Percentiles rank a stretch among this genome's conserved stretches.
These are phyloP conservation scores for Apis dorsata DNA, from an alignment of 1,140 invertebrate species.

Conservation along the genomic window DNA sequence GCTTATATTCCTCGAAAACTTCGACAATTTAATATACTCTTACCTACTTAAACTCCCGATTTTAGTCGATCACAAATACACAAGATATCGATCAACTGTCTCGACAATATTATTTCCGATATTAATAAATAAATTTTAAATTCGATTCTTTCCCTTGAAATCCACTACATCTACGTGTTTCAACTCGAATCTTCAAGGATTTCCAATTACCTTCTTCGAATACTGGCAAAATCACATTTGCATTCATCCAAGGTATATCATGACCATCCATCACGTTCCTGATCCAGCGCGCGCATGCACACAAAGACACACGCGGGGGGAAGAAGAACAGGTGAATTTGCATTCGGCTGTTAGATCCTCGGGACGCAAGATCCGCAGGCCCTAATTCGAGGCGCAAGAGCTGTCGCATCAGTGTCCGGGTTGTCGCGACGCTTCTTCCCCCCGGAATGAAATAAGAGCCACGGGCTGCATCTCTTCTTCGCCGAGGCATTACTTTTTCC, in stretches of 20 bases:
- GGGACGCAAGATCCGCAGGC: not conserved
- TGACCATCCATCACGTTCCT: not conserved
- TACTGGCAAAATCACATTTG: not conserved
- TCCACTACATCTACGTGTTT: not conserved
- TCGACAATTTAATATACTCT: too few relatives aligned
- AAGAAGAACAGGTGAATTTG: slow-evolving; percentile 7
- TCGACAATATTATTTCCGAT: not conserved
- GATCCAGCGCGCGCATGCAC: not conserved
- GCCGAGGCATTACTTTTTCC: slow-evolving; percentile 56
- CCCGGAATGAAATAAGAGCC: slow-evolving; percentile 62
- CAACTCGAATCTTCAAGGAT: not conserved
- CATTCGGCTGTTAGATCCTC: not conserved
- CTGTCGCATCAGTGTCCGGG: slow-evolving; percentile 15
- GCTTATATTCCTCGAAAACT: not conserved
- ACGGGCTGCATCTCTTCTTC: slow-evolving; percentile 48
- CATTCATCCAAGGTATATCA: not conserved
- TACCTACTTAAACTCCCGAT: slow-evolving; percentile 2
- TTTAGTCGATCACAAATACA: not conserved
- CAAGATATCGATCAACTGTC: not conserved
- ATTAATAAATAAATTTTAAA: not conserved
- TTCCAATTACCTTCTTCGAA: not conserved
- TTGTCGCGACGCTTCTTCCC: slow-evolving; percentile 17
- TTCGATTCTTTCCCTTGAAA: not conserved
- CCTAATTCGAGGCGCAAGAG: slow-evolving; percentile 29
- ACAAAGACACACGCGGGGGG: too few relatives aligned